phyloP scores from a whole-genome alignment of 2,888 invertebrate species.

The Ellobium chinense region DNA sequence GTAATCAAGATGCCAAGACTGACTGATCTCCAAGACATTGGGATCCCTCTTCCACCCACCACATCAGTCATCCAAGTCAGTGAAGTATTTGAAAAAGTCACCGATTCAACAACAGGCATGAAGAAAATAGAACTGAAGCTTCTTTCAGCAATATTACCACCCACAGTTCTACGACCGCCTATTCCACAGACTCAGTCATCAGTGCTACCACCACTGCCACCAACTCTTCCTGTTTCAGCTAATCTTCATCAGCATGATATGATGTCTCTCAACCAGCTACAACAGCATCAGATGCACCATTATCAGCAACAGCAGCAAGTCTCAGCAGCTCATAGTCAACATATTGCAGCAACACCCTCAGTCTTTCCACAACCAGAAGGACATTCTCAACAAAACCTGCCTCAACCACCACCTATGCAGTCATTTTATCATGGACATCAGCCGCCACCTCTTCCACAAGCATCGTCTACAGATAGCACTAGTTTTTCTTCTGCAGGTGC shows the following conservation, averaged over 20 bases:
- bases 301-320: background rate
- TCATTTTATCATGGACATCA: background rate
- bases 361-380: background rate
- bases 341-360: background rate
- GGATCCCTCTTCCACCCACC: slow-evolving; percentile 38
- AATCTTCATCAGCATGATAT: background rate
- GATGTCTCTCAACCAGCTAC: background rate
- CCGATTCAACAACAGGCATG: slow-evolving; percentile 81
- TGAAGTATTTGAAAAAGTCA: slow-evolving; percentile 67
- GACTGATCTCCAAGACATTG: slow-evolving; percentile 52
- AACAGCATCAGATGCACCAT: too few relatives aligned
- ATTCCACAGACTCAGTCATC: background rate
- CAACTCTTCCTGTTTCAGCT: background rate
- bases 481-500: too few relatives aligned
- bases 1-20: slow-evolving; percentile 81
- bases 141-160: slow-evolving; percentile 34
- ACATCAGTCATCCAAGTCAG: slow-evolving; percentile 65
- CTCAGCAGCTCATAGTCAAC: background rate
- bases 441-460: background rate
- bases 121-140: slow-evolving; percentile 67
- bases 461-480: too few relatives aligned
- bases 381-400: background rate
- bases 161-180: background rate
- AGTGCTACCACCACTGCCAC: background rate
- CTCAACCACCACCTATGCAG: background rate